Base-by-base conservation (phyloP, 2,113 vertebrate genomes). In the Psettodes erumei region DNA sequence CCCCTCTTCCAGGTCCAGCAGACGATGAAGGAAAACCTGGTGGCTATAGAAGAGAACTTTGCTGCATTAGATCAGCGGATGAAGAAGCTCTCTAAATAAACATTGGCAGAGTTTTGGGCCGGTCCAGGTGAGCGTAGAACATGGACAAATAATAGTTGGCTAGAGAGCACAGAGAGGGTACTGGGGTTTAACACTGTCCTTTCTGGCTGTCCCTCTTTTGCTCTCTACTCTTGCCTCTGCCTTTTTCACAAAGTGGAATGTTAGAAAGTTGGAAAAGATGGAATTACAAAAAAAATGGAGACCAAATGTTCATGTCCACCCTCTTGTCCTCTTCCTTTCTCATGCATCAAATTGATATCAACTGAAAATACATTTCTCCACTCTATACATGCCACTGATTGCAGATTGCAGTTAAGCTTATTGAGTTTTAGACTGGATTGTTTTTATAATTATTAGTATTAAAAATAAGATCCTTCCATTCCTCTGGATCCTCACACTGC, bases 21-120 rank as follows among this genome's bases (percentile, higher is more conserved):
- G 69, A 97, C 96, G 1, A 97, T 97, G 95, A 94, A 94, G 88
- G 96, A 97, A 74, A 98, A 98, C 82, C 89, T 97, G 73, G 88
- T 84, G 66, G 88, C 94, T 0, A 90, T 98, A 27, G 95, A 96
- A 77, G 95, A 96, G 21, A 98, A 97, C 89, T 96, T 98, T 82
- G 67, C 91, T 43, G 92, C 89, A 28, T 93, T 98, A 43, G 94
- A 97, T 11, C 86, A 95, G 74, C 93, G 96, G 86, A 95, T 97
- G 93, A 96, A 97, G 92, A 94, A 94, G 65, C 83, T 98, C 43
- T 92, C 92, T 47, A 95, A 97, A 91, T 97, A 94, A 96, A 73
- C 0, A 1, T 16, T 16, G 16, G 61, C 48, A 18, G 32, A 70
- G 28, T 74, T 75, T 40, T 77, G 68, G 77, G 51, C 38, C 53